A percentile compares a stretch with the other conserved stretches of the same genome.
Evolutionary conservation across 2,797 vertebrate species (phyloP).

Genomic region (Cyclura pinguis): DNA sequence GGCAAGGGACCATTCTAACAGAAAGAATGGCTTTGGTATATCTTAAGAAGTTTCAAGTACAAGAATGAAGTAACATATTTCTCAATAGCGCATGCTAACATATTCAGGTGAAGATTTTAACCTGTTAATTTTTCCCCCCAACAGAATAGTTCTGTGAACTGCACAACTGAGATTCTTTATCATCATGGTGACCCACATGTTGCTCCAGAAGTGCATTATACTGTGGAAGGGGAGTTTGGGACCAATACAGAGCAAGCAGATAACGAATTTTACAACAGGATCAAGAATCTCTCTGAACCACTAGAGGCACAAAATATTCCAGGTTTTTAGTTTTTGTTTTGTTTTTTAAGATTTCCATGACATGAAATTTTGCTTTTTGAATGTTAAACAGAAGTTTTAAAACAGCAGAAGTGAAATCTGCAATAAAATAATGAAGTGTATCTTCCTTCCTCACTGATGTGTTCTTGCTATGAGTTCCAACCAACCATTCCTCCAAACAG

Average conservation of each 20-base stretch:
- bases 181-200: conserved; percentile 61
- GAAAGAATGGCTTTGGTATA: background rate
- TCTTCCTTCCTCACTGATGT: background rate
- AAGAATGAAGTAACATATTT: background rate
- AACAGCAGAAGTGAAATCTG: background rate
- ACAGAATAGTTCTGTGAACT: conserved; percentile 74
- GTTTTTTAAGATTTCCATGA: background rate
- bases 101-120: conserved; percentile 16
- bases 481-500: too few relatives aligned
- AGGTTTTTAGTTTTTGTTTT: conserved; percentile 80
- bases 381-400: background rate
- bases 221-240: conserved; percentile 80
- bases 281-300: conserved; percentile 76
- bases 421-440: background rate
- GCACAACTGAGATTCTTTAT: conserved; percentile 89
- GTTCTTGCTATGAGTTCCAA: background rate
- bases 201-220: conserved; percentile 84
- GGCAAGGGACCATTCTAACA: background rate
- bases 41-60: background rate
- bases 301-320: conserved; percentile 85
- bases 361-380: background rate
- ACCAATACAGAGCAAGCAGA: conserved; percentile 81
- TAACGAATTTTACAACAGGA: conserved; percentile 83
- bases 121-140: conserved; percentile 27
- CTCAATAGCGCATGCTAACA: background rate